Evolutionary conservation across 2,888 invertebrate genomes (phyloP).

Genomic region (Scaptomyza parva): DNA sequence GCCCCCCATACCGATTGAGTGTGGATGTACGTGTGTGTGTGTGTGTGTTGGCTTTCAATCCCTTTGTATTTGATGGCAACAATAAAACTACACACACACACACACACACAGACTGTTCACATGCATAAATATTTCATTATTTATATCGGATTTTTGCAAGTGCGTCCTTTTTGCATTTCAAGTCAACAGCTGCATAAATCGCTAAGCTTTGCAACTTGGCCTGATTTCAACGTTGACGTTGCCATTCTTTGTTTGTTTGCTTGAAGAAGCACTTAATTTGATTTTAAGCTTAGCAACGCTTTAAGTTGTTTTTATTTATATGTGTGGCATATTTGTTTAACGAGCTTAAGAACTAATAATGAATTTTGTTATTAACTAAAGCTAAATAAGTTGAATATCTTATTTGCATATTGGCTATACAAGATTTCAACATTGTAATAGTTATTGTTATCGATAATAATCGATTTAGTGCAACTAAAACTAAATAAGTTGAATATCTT

Average conservation of each 20-base stretch:
- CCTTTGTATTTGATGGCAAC: slow-evolving; percentile 70
- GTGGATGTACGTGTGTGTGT: slow-evolving; percentile 31
- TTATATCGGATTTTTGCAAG: slow-evolving; percentile 68
- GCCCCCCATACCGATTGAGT: slow-evolving; percentile 29
- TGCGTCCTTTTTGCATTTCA: slow-evolving; percentile 41
- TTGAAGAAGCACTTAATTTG: slow-evolving; percentile 19
- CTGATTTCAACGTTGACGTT: slow-evolving; percentile 44
- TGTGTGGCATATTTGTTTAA: no score
- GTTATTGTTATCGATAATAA: no score
- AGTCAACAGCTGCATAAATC: slow-evolving; percentile 57
- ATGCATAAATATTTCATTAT: slow-evolving; percentile 75
- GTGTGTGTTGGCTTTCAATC: slow-evolving; percentile 53
- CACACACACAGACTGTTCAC: slow-evolving; percentile 22
- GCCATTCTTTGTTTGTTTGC: slow-evolving; percentile 12
- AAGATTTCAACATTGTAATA: no score
- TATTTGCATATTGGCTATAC: no score
- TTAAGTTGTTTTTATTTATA: no score
- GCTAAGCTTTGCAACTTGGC: slow-evolving; percentile 50
- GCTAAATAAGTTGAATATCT: no score
- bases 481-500: no score
- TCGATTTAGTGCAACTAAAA: no score
- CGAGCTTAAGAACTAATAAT: no score
- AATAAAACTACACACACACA: slow-evolving; percentile 50
- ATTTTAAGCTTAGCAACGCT: slow-evolving; percentile 2
- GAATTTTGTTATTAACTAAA: no score